Conservation (phyloP, 2,797 vertebrate genomes). For the Sorex maritimensis region DNA sequence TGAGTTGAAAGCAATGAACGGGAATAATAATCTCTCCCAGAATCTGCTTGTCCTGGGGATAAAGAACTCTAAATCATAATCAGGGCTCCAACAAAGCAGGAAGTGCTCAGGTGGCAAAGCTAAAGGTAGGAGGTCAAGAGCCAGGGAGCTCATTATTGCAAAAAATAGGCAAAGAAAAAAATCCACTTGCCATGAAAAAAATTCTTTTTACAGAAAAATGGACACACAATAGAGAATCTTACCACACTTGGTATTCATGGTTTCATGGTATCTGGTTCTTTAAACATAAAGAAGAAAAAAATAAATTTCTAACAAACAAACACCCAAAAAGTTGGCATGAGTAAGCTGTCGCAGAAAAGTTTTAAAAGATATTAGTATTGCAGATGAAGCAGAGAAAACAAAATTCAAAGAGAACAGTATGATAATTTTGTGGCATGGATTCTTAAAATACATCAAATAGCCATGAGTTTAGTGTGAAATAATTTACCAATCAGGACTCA, state of each 20-base stretch:
- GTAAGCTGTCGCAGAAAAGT: background rate
- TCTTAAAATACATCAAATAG: constrained; percentile 50
- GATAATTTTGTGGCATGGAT: constrained; percentile 21
- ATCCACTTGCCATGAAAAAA: background rate
- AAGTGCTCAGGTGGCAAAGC: background rate
- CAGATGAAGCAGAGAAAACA: constrained; percentile 43
- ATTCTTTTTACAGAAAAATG: constrained; percentile 6
- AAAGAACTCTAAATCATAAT: background rate
- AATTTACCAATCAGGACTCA: background rate
- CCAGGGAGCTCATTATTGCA: background rate
- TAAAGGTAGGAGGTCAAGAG: background rate
- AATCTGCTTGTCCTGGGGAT: background rate
- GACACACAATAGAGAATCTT: background rate
- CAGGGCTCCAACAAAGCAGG: background rate
- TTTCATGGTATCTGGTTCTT: background rate
- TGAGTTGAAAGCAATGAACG: constrained; percentile 13
- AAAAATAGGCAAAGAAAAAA: background rate
- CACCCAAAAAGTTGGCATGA: background rate
- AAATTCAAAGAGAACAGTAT: constrained; percentile 41
- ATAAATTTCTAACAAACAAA: constrained; percentile 2
- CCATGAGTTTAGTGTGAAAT: background rate
- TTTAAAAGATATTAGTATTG: background rate
- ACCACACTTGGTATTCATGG: background rate
- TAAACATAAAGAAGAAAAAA: constrained; percentile 16
- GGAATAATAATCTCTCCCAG: background rate